Evolutionary conservation across 2,113 vertebrate species (phyloP).

Genomic region (Cynocephalus volans): DNA sequence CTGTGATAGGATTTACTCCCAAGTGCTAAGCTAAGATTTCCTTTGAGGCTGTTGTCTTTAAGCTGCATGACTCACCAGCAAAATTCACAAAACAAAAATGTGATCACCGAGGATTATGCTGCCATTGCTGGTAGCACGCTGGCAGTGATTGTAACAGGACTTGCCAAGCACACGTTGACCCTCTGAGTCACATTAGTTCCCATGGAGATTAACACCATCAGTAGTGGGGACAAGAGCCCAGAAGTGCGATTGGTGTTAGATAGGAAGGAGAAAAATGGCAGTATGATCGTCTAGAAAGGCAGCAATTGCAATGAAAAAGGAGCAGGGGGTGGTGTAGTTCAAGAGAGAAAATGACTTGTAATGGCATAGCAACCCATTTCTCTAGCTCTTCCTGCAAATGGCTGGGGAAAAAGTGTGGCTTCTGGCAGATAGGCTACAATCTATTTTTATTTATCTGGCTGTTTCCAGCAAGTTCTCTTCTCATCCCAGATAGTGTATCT

Average conservation of each 20-base stretch:
- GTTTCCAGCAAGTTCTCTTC: constrained; percentile 66
- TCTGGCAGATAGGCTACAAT: constrained; percentile 56
- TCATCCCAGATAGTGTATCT: constrained; percentile 42
- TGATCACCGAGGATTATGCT: constrained; percentile 72
- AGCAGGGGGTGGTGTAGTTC: constrained; percentile 28
- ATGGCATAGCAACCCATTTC: constrained; percentile 63
- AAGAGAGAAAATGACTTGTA: constrained; percentile 74
- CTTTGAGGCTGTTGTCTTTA: constrained; percentile 69
- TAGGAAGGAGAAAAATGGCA: constrained; percentile 77
- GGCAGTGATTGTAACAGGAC: constrained; percentile 74
- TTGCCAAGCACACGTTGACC: constrained; percentile 80
- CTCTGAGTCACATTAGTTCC: constrained; percentile 78
- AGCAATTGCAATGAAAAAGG: constrained; percentile 81
- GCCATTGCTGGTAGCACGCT: constrained; percentile 70
- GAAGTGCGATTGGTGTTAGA: constrained; percentile 73
- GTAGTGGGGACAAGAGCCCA: constrained; percentile 64
- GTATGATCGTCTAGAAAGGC: constrained; percentile 68
- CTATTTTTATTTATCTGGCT: constrained; percentile 71
- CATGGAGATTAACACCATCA: constrained; percentile 80
- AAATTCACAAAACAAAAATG: constrained; percentile 78
- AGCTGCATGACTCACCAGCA: constrained; percentile 53
- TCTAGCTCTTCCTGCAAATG: constrained; percentile 75
- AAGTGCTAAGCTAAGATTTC: constrained; percentile 65
- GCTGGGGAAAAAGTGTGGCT: constrained; percentile 61
- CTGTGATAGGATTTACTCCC: constrained; percentile 47